Evolutionary conservation across 2,797 vertebrate genomes (phyloP), one percentile per base, ranked within the genome.

Genomic region (Salarias fasciatus): DNA sequence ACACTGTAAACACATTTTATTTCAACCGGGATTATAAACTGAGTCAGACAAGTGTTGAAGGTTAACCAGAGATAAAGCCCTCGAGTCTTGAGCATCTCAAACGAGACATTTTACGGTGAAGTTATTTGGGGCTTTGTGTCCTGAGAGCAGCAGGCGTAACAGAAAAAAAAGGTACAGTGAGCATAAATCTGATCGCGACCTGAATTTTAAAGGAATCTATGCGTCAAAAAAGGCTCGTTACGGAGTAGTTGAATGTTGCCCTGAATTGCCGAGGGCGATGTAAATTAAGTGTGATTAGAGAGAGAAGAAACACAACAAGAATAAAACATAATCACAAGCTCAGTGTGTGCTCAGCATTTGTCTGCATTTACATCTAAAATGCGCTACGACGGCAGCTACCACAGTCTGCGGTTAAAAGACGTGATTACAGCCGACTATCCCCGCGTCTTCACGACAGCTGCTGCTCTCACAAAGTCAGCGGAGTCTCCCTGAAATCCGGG

Each of bases 51-150:
- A 14, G 51, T 38, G 35, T 46, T 63, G 38, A 31, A 59, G 50
- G 54, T 66, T 65, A 72, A 75, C 54, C 37, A 36, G 38, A 70
- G 35, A 60, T 54, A 65, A 54, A n/a, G 0, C 11, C 40, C 43
- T 61, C 53, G 41, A 29, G 50, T 63, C 33, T 51, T 37, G 11
- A 51, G 36, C 44, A 56, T 56, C 36, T 64, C 30, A 51, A 69
- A 63, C 33, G 46, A 59, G 53, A 30, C 49, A n/a, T 69, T 63
- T 63, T 43, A 81, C 76, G 77, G 74, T 83, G 45, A 77, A 53
- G 43, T 72, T 66, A 68, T 72, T 76, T 56, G 3, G 53, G 42
- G 56, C 68, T 85, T 70, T 24, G 18, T 24, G 18, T 24, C 18
- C 18, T 24, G 18, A 24, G 18, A 18, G 18, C 24, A 24, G 18